These are phyloP conservation scores for Habroteleia sp. DNA, from an alignment of 2,888 invertebrate species.

Conservation along the genomic window DNA sequence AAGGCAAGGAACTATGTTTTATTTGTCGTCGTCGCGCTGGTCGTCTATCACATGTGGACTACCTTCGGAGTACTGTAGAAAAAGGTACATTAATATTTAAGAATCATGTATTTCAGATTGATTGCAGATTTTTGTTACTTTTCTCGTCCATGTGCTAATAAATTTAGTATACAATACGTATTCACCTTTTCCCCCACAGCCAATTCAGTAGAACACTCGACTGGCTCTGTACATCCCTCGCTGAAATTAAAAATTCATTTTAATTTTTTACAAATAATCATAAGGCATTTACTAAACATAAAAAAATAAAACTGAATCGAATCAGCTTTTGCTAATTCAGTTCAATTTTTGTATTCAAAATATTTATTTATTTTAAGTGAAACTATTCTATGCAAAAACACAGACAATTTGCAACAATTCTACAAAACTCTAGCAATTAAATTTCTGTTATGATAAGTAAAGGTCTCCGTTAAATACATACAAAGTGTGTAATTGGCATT, in stretches of 20 bases:
- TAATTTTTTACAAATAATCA: neutral
- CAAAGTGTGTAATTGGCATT: constrained; percentile 87
- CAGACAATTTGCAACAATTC: neutral
- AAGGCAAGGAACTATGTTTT: constrained; percentile 66
- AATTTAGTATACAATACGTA: constrained; percentile 54
- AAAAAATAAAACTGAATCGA: neutral
- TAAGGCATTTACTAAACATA: neutral
- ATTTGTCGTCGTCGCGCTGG: constrained; percentile 63
- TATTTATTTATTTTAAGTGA: neutral
- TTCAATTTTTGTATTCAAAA: no score
- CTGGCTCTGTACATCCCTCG: constrained; percentile 90
- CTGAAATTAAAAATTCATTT: constrained; percentile 81
- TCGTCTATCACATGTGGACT: constrained; percentile 79
- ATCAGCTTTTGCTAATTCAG: no score
- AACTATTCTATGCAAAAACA: constrained; percentile 6
- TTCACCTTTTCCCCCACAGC: constrained; percentile 88
- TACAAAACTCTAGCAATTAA: constrained; percentile 15
- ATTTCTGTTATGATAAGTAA: constrained; percentile 1
- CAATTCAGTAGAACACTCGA: constrained; percentile 90
- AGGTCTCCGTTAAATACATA: constrained; percentile 42
- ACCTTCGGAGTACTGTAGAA: constrained; percentile 79
- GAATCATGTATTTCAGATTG: constrained; percentile 16
- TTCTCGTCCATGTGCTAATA: constrained; percentile 29
- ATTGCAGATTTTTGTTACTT: constrained; percentile 14
- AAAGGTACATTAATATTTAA: constrained; percentile 48